phyloP scores from a whole-genome alignment of 2,888 invertebrate genomes.

The Sphecodes monilicornis region DNA sequence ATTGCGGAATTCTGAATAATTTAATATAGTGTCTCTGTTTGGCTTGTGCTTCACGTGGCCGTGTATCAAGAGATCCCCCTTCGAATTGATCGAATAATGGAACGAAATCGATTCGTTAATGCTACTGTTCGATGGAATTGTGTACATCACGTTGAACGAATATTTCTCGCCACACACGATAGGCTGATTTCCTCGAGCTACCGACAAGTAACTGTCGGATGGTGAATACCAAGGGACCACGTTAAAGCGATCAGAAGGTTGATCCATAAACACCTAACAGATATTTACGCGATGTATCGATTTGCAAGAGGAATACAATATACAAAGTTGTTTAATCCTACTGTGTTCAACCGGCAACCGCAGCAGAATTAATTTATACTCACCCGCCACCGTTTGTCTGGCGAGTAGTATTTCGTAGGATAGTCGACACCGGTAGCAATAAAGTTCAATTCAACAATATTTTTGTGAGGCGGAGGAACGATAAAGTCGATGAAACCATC shows the following conservation, averaged over 20 bases:
- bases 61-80: constrained; percentile 80
- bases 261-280: constrained; percentile 81
- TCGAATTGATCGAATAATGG: constrained; percentile 82
- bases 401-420: constrained; percentile 83
- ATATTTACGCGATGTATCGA: neutral
- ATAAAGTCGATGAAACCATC: constrained; percentile 82
- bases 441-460: constrained; percentile 79
- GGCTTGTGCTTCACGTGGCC: constrained; percentile 82
- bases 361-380: constrained; percentile 9
- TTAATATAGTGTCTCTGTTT: constrained; percentile 78
- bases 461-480: constrained; percentile 82
- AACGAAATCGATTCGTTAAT: constrained; percentile 77
- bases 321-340: neutral
- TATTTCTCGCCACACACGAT: constrained; percentile 82
- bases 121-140: constrained; percentile 72
- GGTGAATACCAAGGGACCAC: constrained; percentile 82
- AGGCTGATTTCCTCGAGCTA: constrained; percentile 79
- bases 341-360: neutral
- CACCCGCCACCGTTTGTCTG: constrained; percentile 83
- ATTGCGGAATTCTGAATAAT: constrained; percentile 81
- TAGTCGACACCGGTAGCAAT: constrained; percentile 82
- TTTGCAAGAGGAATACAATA: neutral
- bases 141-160: constrained; percentile 83
- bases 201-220: constrained; percentile 80
- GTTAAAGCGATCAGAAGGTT: constrained; percentile 81